Evolutionary conservation across 2,888 invertebrate genomes (phyloP), one percentile per base, ranked within the genome.

Genomic region (Xanthia togata): DNA sequence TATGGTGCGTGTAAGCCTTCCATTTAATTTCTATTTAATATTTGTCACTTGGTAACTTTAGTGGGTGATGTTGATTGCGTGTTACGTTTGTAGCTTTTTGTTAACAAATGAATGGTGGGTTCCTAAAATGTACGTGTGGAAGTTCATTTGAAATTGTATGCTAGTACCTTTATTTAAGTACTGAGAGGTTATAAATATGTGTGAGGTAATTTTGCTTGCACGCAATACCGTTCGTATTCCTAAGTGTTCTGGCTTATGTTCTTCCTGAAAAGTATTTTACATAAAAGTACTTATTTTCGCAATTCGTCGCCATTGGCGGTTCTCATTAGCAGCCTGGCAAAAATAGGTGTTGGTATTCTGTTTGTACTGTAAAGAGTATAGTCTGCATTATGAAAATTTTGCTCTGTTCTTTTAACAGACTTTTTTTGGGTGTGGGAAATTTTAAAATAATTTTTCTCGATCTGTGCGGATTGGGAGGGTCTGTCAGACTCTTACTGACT

Each of bases 1-100:
- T 41, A 38, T 41, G 62, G 82, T 82, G 82, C 82, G 79, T 79
- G 82, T 68, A 31, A 76, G 9, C 5, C 67, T 63, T 76, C 63
- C 62, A 41, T 68, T 81, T 41, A 4, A 63, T 68, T 81, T 63
- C 23, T 75, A 35, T 68, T 65, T 38, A 65, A 53, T 60, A 60
- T 50, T 65, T 65, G 20, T 23, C 44, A 74, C 31, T 57, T 35
- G n/a, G 20, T 35, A n/a, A 26, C n/a, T 80, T 57, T 50, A 23
- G 35, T 35, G 2, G 11, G 12, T 59, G 31, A 41, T 35, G 31
- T 62, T 59, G 55, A 82, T 79, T 82, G 79, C 79, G 79, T 82
- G 79, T 82, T 44, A 63, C 17, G 14, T 75, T 70, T 50, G 11
- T 78, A 31, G 17, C 38, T 63, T 70, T 81, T 82, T 67, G 60